Conservation (phyloP, 2,113 vertebrate species). For the Todiramphus chloris region DNA sequence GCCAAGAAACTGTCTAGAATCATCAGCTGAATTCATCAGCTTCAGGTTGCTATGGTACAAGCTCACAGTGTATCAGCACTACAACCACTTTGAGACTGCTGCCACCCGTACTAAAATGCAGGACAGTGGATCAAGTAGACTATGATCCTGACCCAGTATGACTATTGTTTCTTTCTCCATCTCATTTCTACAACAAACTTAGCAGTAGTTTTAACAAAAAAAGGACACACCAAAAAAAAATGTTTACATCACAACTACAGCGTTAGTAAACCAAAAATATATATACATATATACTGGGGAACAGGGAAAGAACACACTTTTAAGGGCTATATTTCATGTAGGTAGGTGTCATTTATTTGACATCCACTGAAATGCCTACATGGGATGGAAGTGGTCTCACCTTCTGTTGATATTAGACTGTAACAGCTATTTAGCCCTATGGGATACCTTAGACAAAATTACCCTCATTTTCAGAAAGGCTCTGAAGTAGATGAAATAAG, state of each 20-base stretch:
- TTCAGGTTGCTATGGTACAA: not conserved
- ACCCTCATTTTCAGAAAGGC: not conserved
- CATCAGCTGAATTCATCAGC: not conserved
- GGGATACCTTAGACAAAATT: not conserved
- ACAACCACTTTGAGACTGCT: not conserved
- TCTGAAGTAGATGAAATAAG: not conserved
- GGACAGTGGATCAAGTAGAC: not conserved
- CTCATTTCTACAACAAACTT: not conserved
- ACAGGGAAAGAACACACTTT: not conserved
- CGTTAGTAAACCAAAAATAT: not conserved
- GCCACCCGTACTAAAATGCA: not conserved
- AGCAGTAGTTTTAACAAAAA: not conserved
- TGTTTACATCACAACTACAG: not conserved
- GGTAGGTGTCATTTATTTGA: not conserved
- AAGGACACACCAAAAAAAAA: not conserved
- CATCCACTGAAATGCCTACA: not conserved
- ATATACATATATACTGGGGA: not conserved
- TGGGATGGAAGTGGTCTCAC: not conserved
- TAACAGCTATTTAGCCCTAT: not conserved
- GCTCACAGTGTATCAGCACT: fast-evolving
- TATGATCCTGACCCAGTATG: not conserved
- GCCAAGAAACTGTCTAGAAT: not conserved
- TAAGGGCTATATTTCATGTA: not conserved
- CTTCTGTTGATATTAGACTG: not conserved
- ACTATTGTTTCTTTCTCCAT: not conserved